Percentiles rank a stretch among this genome's conserved stretches.
phyloP scores from a whole-genome alignment of 2,888 invertebrate genomes.

The Polyommatus iphigenia region DNA sequence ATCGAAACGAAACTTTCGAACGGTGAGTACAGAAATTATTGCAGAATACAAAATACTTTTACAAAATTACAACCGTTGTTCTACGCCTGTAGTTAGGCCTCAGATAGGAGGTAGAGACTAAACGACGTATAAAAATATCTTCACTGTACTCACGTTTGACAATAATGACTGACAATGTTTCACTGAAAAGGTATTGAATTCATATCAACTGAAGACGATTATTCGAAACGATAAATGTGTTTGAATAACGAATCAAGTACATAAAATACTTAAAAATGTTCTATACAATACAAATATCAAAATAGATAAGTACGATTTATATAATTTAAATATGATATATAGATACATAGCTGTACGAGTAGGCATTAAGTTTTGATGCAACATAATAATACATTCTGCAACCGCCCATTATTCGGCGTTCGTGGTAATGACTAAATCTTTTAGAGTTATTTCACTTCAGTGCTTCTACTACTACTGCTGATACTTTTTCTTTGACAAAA shows the following conservation, averaged over 20 bases:
- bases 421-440: not conserved
- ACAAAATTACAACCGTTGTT: conserved; percentile 52
- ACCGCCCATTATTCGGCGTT: conserved; percentile 2
- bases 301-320: conserved; percentile 45
- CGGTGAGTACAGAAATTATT: conserved; percentile 59
- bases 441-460: not conserved
- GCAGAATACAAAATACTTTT: conserved; percentile 48
- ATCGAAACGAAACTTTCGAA: conserved; percentile 44
- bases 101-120: conserved; percentile 51
- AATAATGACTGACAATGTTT: conserved; percentile 31
- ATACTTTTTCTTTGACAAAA: not conserved
- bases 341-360: conserved; percentile 38
- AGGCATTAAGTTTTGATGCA: conserved; percentile 42
- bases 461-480: not conserved
- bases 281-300: conserved; percentile 46
- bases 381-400: conserved; percentile 31
- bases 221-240: conserved; percentile 42
- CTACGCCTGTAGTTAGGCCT: conserved; percentile 55
- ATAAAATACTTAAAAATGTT: conserved; percentile 44
- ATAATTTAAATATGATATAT: conserved; percentile 41
- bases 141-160: conserved; percentile 45
- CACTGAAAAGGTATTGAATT: conserved; percentile 31
- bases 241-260: conserved; percentile 43
- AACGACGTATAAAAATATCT: conserved; percentile 38
- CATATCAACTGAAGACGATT: conserved; percentile 40